A percentile compares a stretch with the other conserved stretches of the same genome.
Evolutionary conservation across 2,888 invertebrate genomes (phyloP).

Genomic region (Balanococcus diminutus): DNA sequence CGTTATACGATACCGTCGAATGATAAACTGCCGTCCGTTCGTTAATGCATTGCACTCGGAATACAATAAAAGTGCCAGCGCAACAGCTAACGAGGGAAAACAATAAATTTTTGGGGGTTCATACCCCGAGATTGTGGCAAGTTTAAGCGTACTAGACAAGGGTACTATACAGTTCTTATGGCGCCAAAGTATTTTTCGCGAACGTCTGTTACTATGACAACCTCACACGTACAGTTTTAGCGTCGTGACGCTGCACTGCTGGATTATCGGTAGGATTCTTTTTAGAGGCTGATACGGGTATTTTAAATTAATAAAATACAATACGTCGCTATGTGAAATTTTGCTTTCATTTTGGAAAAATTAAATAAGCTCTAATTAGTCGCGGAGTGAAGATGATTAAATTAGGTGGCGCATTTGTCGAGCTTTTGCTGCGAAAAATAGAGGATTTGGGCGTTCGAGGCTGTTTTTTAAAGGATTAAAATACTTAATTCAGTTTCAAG

Average conservation of each 20-base stretch:
- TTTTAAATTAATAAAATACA: not conserved
- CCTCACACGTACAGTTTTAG: slow-evolving; percentile 18
- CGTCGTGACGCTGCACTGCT: not conserved
- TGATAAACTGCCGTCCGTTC: slow-evolving; percentile 39
- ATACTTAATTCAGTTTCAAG: too few species aligned
- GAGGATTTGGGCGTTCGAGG: too few species aligned
- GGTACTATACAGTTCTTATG: slow-evolving; percentile 27
- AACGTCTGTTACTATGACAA: slow-evolving; percentile 42
- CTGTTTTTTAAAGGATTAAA: too few species aligned
- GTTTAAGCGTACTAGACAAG: slow-evolving; percentile 42
- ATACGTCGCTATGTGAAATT: not conserved
- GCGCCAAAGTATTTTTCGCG: slow-evolving; percentile 50
- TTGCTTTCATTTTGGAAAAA: not conserved
- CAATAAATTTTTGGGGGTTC: slow-evolving; percentile 50
- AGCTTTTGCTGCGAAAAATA: too few species aligned
- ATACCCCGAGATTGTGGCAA: slow-evolving; percentile 48
- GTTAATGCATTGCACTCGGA: slow-evolving; percentile 40
- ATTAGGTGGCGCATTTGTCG: too few species aligned
- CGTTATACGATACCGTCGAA: slow-evolving; percentile 31
- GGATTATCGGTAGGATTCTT: not conserved
- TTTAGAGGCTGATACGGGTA: not conserved
- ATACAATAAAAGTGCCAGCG: slow-evolving; percentile 44
- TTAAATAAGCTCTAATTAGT: too few species aligned
- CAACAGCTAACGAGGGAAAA: slow-evolving; percentile 53
- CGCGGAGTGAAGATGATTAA: too few species aligned